Conservation (phyloP, 2,888 invertebrate species). For the Thelaira solivaga region DNA sequence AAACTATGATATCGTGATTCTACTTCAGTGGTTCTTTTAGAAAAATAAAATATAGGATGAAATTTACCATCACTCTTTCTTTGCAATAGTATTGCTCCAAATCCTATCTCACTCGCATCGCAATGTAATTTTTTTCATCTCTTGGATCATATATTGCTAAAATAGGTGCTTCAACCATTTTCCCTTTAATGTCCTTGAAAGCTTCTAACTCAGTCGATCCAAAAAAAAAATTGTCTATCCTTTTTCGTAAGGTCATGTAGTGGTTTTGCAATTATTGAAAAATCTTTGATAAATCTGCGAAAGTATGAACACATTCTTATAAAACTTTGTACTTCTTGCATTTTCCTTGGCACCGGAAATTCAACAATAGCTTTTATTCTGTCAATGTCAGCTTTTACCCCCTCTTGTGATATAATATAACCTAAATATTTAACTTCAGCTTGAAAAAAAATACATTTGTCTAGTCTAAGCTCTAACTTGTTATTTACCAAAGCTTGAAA, state of each 20-base stretch:
- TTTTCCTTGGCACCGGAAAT: conserved; percentile 16
- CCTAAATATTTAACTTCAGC: conserved; percentile 59
- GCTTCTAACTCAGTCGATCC: conserved; percentile 34
- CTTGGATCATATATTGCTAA: conserved; percentile 66
- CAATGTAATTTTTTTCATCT: conserved; percentile 68
- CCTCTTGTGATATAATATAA: conserved; percentile 46
- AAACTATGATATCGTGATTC: conserved; percentile 63
- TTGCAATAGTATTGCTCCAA: conserved; percentile 69
- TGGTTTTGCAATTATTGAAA: conserved; percentile 35
- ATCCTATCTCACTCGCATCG: conserved; percentile 68
- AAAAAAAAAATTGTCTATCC: conserved; percentile 49
- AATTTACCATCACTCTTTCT: conserved; percentile 62
- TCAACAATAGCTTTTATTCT: conserved; percentile 1
- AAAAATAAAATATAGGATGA: conserved; percentile 71
- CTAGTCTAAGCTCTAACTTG: conserved; percentile 14
- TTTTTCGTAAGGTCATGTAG: conserved; percentile 45
- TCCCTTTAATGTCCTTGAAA: conserved; percentile 45
- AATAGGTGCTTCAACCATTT: conserved; percentile 41
- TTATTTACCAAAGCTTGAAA: conserved; percentile 45
- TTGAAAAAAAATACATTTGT: conserved; percentile 19
- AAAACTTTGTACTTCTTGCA: conserved; percentile 35
- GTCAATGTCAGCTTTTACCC: conserved; percentile 2
- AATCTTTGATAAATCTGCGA: conserved; percentile 42
- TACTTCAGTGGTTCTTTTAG: conserved; percentile 71
- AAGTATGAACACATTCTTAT: conserved; percentile 50